These are phyloP conservation scores for Drosophila chauvacae DNA, from an alignment of 1,140 invertebrate species.

Conservation along the genomic window DNA sequence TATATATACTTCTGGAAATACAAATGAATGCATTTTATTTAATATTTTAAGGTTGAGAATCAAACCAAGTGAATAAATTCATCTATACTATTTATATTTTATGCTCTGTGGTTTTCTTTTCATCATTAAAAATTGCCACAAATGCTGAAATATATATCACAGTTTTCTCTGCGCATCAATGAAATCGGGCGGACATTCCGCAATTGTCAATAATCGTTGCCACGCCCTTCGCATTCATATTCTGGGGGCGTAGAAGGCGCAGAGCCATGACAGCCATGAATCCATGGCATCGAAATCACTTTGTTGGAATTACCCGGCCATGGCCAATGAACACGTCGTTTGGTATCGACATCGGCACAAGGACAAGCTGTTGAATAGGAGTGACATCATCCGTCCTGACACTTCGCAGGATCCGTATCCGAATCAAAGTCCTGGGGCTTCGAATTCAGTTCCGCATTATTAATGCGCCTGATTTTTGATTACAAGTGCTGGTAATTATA, in stretches of 20 bases:
- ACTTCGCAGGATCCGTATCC: conserved; percentile 35
- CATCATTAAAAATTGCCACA: neutral
- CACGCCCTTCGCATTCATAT: conserved; percentile 48
- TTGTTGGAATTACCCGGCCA: conserved; percentile 58
- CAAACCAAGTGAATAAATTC: neutral
- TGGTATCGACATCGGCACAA: conserved; percentile 48
- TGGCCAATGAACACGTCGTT: conserved; percentile 75
- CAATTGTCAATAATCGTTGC: conserved; percentile 70
- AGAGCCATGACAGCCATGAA: neutral
- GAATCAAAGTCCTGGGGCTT: neutral
- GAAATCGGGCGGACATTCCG: conserved; percentile 55
- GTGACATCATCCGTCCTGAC: conserved; percentile 63
- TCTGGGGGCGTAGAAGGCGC: neutral
- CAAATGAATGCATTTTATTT: neutral
- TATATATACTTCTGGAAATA: too few species aligned
- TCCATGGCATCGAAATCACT: conserved; percentile 68
- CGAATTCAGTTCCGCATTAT: neutral
- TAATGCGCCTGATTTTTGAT: neutral
- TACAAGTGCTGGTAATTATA: neutral
- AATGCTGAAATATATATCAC: neutral
- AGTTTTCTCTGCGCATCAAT: conserved; percentile 11
- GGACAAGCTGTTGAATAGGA: conserved; percentile 17
- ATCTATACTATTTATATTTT: neutral
- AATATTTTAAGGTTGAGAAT: neutral
- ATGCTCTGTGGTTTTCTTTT: neutral